These are phyloP conservation scores for Melanotaenia nigrans DNA, from an alignment of 2,797 vertebrate species.

Conservation along the genomic window DNA sequence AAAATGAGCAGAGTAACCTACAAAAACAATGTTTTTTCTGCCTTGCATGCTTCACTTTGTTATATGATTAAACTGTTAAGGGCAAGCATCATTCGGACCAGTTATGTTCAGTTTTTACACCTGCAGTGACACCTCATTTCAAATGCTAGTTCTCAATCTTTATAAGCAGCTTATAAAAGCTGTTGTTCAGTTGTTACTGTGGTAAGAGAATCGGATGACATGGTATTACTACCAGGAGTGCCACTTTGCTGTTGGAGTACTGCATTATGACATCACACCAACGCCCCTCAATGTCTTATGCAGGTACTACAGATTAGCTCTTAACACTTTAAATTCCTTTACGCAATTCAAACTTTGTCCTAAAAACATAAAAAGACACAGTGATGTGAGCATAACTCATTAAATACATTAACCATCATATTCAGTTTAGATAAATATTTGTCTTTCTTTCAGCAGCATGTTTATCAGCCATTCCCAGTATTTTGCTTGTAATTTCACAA, in stretches of 20 bases:
- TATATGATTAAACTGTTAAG: not conserved
- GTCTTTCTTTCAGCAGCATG: not conserved
- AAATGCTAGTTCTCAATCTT: not conserved
- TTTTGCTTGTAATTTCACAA: conserved; percentile 15
- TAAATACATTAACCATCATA: not conserved
- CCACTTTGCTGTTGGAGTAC: conserved; percentile 11
- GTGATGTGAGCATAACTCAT: not conserved
- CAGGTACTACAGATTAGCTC: conserved; percentile 15
- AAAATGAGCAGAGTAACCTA: too few relatives aligned
- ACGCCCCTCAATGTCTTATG: conserved; percentile 32
- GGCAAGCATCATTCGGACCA: not conserved
- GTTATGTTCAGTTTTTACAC: not conserved
- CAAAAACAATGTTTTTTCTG: too few relatives aligned
- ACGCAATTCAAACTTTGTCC: not conserved
- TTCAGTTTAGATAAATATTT: not conserved
- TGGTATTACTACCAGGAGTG: not conserved
- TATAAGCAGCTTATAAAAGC: conserved; percentile 12
- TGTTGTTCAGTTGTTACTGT: conserved; percentile 28
- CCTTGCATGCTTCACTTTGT: too few relatives aligned
- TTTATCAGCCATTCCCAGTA: not conserved
- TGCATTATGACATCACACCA: not conserved
- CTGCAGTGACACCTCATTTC: not conserved
- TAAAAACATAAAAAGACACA: not conserved
- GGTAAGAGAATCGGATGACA: conserved; percentile 18
- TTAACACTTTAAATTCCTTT: not conserved